A percentile compares a stretch with the other conserved stretches of the same genome.
Conservation (phyloP, 2,113 vertebrate species). For the Mionectes macconnelli region DNA sequence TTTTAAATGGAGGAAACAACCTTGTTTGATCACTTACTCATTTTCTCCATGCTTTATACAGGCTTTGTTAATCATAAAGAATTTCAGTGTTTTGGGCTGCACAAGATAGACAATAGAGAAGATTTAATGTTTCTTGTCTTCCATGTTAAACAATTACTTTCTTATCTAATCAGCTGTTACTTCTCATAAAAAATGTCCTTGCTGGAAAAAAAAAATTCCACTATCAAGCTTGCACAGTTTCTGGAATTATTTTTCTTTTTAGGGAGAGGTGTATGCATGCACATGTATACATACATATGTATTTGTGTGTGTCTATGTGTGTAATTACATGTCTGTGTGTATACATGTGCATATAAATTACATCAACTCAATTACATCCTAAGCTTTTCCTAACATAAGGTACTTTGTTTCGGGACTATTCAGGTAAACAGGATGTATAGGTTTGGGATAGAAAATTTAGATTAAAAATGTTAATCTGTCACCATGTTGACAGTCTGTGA, state of each 20-base stretch:
- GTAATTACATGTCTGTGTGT: rapidly evolving
- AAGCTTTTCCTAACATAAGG: not conserved
- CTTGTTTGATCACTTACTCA: not conserved
- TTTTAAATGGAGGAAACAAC: not conserved
- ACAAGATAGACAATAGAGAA: not conserved
- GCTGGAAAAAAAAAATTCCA: not conserved
- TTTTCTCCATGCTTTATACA: not conserved
- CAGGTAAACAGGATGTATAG: not conserved
- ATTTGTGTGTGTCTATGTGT: not conserved
- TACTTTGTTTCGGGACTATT: not conserved
- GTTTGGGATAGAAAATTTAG: not conserved
- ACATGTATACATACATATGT: no score
- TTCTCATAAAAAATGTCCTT: not conserved
- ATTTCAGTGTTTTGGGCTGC: not conserved
- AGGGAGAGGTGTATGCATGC: not conserved
- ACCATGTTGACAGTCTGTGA: rapidly evolving
- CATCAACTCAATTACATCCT: not conserved
- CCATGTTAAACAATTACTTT: not conserved
- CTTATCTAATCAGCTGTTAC: not conserved
- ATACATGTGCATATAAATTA: not conserved
- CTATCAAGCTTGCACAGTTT: not conserved
- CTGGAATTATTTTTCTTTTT: not conserved
- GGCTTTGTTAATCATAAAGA: not conserved
- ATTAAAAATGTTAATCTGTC: not conserved
- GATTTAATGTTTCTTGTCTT: not conserved